These are phyloP conservation scores for Gallirallus australis DNA, from an alignment of 2,797 vertebrate genomes.

Conservation along the genomic window DNA sequence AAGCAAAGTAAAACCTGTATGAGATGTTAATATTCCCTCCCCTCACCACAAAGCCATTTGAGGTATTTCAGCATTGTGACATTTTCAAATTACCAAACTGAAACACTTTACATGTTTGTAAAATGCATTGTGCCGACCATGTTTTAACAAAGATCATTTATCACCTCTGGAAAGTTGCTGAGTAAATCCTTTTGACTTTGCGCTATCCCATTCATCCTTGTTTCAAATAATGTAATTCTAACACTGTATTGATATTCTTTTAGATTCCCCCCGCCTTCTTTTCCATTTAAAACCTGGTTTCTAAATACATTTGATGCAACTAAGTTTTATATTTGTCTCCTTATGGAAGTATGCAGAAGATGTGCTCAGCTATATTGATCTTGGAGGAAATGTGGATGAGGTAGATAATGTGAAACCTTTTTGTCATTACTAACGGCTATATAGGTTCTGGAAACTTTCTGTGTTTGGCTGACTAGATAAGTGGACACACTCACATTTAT, in stretches of 20 bases:
- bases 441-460: conserved; percentile 60
- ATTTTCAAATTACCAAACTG: conserved; percentile 34
- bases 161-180: conserved; percentile 55
- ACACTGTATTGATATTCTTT: conserved; percentile 57
- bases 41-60: not conserved
- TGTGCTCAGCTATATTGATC: conserved; percentile 68
- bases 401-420: conserved; percentile 71
- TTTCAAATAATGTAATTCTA: conserved; percentile 71
- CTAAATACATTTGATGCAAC: conserved; percentile 48
- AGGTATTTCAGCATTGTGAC: conserved; percentile 24
- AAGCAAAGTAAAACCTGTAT: not conserved
- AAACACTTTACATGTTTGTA: conserved; percentile 52
- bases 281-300: conserved; percentile 48
- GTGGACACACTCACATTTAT: conserved; percentile 54
- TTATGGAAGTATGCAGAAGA: conserved; percentile 70
- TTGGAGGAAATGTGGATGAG: conserved; percentile 68
- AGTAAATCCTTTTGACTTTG: conserved; percentile 70
- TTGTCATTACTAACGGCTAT: conserved; percentile 69
- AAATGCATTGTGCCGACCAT: conserved; percentile 29
- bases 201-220: conserved; percentile 61
- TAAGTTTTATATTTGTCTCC: conserved; percentile 64
- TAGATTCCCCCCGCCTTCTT: not conserved
- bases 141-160: conserved; percentile 59
- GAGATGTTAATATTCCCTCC: not conserved
- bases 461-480: conserved; percentile 67